Conservation (phyloP, 2,888 invertebrate species). For the Catocala fraxini region DNA sequence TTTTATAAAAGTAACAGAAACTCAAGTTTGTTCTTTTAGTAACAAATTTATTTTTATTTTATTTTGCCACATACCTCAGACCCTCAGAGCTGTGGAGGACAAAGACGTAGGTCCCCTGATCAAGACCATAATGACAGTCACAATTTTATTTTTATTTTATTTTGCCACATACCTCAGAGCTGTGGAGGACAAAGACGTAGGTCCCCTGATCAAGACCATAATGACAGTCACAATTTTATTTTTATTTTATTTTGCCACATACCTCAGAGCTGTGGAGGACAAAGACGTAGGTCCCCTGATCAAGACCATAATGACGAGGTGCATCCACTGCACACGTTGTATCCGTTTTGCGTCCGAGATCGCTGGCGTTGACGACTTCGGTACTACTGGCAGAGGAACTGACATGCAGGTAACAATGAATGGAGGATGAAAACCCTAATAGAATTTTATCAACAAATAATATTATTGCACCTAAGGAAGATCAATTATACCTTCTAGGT, state of each 20-base stretch:
- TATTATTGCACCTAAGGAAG: too few relatives aligned
- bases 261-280: slow-evolving; percentile 97
- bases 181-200: slow-evolving; percentile 99
- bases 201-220: slow-evolving; percentile 98
- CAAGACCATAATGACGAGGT: slow-evolving; percentile 99
- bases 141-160: not conserved
- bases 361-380: slow-evolving; percentile 99
- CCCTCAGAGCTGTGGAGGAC: slow-evolving; percentile 97
- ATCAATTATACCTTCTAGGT: too few relatives aligned
- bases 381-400: slow-evolving; percentile 97
- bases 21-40: not conserved
- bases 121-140: slow-evolving; percentile 98
- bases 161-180: slow-evolving; percentile 88
- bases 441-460: too few relatives aligned
- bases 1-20: not conserved
- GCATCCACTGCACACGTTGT: slow-evolving; percentile 99
- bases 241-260: slow-evolving; percentile 1
- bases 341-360: slow-evolving; percentile 99
- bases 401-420: slow-evolving; percentile 95
- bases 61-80: not conserved
- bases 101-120: slow-evolving; percentile 99
- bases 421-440: not conserved
- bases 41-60: not conserved
- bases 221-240: slow-evolving; percentile 89
- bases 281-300: slow-evolving; percentile 99